Conservation (phyloP, 2,888 invertebrate genomes). For the Ennomos fuscantarius region DNA sequence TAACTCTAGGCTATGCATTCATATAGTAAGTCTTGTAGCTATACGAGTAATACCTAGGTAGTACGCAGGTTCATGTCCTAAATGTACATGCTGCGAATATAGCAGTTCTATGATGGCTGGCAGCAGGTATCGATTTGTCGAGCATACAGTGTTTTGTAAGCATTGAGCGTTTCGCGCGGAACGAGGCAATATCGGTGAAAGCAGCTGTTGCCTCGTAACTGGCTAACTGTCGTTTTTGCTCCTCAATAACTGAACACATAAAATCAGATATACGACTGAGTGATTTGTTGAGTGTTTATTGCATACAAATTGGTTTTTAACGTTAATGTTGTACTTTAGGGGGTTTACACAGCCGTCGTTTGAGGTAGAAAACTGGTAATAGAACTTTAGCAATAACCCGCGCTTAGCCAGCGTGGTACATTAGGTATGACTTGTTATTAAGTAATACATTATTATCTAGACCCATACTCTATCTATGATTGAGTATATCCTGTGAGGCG, state of each 20-base stretch:
- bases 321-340: conserved; percentile 28
- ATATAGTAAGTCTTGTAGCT: not conserved
- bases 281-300: conserved; percentile 44
- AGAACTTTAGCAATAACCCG: conserved; percentile 2
- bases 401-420: too few relatives aligned
- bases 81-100: conserved; percentile 35
- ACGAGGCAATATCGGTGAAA: conserved; percentile 60
- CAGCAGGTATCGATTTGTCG: conserved; percentile 64
- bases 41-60: too few relatives aligned
- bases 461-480: too few relatives aligned
- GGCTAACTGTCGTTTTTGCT: conserved; percentile 55
- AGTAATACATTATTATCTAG: too few relatives aligned
- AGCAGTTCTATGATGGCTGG: conserved; percentile 48
- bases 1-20: conserved; percentile 14
- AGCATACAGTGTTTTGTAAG: conserved; percentile 63
- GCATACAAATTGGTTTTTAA: conserved; percentile 38
- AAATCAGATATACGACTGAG: conserved; percentile 40
- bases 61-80: not conserved
- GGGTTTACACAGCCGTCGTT: conserved; percentile 16
- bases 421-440: not conserved
- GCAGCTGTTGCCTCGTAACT: conserved; percentile 61
- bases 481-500: too few relatives aligned
- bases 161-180: conserved; percentile 60
- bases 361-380: conserved; percentile 11
- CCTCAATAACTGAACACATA: conserved; percentile 42